phyloP scores from a whole-genome alignment of 2,888 invertebrate genomes.

The Gymnosoma rotundatum region DNA sequence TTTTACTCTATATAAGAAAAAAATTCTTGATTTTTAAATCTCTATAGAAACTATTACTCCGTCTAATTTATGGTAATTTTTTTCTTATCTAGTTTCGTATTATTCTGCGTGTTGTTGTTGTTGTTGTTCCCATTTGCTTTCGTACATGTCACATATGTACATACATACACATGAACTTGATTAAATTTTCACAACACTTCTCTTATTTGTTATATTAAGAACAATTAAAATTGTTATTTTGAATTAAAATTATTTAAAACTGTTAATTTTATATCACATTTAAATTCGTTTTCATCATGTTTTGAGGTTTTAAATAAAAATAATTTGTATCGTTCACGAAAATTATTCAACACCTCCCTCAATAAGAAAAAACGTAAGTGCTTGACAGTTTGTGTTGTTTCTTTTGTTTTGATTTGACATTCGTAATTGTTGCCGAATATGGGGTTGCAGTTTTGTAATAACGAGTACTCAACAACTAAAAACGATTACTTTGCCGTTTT shows the following conservation, averaged over 20 bases:
- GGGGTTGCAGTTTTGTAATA: no score
- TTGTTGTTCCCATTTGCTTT: constrained; percentile 8
- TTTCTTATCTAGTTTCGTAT: constrained; percentile 42
- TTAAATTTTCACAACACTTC: constrained; percentile 28
- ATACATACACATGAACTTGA: constrained; percentile 13
- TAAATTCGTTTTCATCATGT: not conserved
- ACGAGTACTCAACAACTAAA: no score
- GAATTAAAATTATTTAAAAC: constrained; percentile 10
- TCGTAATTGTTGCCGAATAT: constrained; percentile 40
- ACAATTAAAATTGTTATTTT: not conserved
- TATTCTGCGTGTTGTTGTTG: constrained; percentile 1
- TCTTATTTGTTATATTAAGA: not conserved
- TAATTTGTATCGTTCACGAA: constrained; percentile 19
- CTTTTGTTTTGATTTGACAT: constrained; percentile 53
- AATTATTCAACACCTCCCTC: constrained; percentile 56
- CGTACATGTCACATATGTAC: constrained; percentile 2
- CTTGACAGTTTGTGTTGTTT: constrained; percentile 4
- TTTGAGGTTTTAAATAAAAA: not conserved
- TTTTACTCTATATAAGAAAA: not conserved
- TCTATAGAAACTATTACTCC: constrained; percentile 55
- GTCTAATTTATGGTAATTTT: constrained; percentile 50
- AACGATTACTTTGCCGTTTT: no score
- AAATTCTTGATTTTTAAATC: no score
- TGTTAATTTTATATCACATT: constrained; percentile 37
- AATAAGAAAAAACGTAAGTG: constrained; percentile 7